phyloP scores from a whole-genome alignment of 2,113 vertebrate species.

The Megaleporinus macrocephalus region DNA sequence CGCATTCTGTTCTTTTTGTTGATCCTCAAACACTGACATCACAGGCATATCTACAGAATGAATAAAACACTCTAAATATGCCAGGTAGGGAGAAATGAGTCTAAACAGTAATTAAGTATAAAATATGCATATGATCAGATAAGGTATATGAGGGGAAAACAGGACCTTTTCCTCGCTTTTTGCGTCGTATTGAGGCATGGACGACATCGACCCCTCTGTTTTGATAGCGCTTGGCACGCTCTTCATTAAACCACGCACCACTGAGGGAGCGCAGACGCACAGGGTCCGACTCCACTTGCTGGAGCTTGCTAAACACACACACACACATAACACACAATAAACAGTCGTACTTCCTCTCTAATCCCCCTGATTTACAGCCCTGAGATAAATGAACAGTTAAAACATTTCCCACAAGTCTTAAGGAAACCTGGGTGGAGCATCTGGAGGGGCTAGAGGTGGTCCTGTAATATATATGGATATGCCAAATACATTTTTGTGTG shows the following conservation, averaged over 20 bases:
- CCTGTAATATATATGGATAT: too few relatives aligned
- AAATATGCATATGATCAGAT: not conserved
- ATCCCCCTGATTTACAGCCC: not conserved
- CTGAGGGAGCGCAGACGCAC: slow-evolving; percentile 79
- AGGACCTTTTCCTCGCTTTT: slow-evolving; percentile 82
- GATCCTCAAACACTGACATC: slow-evolving; percentile 62
- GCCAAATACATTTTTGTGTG: too few relatives aligned
- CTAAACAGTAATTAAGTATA: not conserved
- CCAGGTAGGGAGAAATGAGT: not conserved
- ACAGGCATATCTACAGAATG: slow-evolving; percentile 60
- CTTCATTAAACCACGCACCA: slow-evolving; percentile 90
- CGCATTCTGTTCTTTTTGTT: slow-evolving; percentile 39
- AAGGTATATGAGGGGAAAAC: not conserved
- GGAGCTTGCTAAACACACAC: slow-evolving; percentile 76
- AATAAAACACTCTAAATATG: slow-evolving; percentile 44
- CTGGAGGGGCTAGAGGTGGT: too few relatives aligned
- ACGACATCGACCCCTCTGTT: slow-evolving; percentile 83
- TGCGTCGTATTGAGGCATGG: slow-evolving; percentile 86
- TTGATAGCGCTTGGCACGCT: slow-evolving; percentile 80
- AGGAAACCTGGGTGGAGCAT: too few relatives aligned
- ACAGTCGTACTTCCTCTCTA: not conserved
- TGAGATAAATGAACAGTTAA: too few relatives aligned
- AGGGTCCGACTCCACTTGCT: slow-evolving; percentile 78
- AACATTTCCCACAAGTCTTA: too few relatives aligned
- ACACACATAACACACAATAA: not conserved